Evolutionary conservation across 64 coral and sea anemone genomes (phyloP), one percentile per base, ranked within the genome.

Genomic region (Montipora efflorescens): DNA sequence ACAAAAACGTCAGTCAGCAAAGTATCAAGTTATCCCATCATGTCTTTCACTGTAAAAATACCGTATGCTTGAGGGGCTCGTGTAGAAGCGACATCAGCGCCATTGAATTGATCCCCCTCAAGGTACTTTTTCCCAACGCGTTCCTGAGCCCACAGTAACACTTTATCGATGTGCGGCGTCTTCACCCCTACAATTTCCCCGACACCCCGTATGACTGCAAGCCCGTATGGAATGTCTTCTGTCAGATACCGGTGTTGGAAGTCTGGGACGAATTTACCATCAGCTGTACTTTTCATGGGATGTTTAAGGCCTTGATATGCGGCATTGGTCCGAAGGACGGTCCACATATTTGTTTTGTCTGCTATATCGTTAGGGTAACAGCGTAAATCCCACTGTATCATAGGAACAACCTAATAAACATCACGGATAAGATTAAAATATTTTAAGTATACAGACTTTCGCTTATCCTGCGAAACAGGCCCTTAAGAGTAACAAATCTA

Each of bases 121-220:
- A 96, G 45, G 51, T 97, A 97, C 55, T 97, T 78, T 62, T 97
- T 97, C 52, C 77, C 92, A n/a, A 89, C 76, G 67, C 23, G 46
- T 9, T 88, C 72, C 59, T 97, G 91, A 15, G 83, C 87, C 95
- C 95, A 97, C 15, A 45, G 11, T 3, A 97, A 58, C 8, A 93
- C 88, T 48, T 94, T 90, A 23, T 90, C 80, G 20, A 97, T 91
- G 43, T 86, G 87, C 11, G 95, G 95, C 19, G 95, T 85, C 23
- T 55, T 16, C 45, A 97, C 81, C 44, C 92, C 92, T 11, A 73
- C 83, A 20, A 94, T 72, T 72, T 97, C 95, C 1, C 88, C 95
- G 44, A 97, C 88, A 47, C 95, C 95, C 47, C 67, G 62, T 4
- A 97, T 59, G 2, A 97, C 95, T 5, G 75, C 57, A 25, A 93